phyloP scores from a whole-genome alignment of 2,888 invertebrate genomes.

The Lepidocyrtoides sp. region DNA sequence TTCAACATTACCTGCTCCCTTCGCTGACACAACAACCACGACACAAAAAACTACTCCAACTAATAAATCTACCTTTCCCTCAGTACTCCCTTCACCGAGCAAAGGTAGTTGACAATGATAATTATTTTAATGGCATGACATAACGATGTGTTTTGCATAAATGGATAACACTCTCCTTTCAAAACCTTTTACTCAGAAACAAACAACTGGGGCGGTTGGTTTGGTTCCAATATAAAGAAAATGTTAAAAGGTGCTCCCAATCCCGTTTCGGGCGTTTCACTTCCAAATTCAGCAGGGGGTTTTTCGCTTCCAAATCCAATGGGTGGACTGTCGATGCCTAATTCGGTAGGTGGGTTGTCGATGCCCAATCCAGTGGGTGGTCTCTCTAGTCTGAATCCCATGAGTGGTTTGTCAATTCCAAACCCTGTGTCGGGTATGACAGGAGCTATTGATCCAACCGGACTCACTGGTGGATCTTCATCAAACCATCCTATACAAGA shows the following conservation, averaged over 20 bases:
- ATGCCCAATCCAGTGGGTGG: constrained; percentile 37
- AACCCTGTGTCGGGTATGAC: constrained; percentile 5
- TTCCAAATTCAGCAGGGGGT: constrained; percentile 11
- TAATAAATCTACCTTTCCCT: constrained; percentile 68
- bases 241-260: constrained; percentile 72
- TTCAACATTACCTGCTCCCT: constrained; percentile 66
- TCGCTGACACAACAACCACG: constrained; percentile 41
- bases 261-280: constrained; percentile 33
- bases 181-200: constrained; percentile 39
- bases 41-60: constrained; percentile 49
- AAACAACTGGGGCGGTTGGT: constrained; percentile 68
- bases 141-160: too few relatives aligned
- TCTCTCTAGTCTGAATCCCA: neutral
- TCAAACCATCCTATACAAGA: constrained; percentile 27
- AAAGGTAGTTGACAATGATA: too few relatives aligned
- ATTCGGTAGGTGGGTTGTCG: neutral
- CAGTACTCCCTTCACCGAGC: constrained; percentile 56
- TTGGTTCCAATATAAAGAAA: constrained; percentile 74
- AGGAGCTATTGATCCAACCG: constrained; percentile 27
- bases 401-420: neutral
- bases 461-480: constrained; percentile 13
- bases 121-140: too few relatives aligned
- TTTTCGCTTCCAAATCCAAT: constrained; percentile 33
- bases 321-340: neutral
- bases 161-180: too few relatives aligned